A percentile compares a stretch with the other conserved stretches of the same genome.
Conservation (phyloP, 2,888 invertebrate genomes). For the Conistra vaccinii region DNA sequence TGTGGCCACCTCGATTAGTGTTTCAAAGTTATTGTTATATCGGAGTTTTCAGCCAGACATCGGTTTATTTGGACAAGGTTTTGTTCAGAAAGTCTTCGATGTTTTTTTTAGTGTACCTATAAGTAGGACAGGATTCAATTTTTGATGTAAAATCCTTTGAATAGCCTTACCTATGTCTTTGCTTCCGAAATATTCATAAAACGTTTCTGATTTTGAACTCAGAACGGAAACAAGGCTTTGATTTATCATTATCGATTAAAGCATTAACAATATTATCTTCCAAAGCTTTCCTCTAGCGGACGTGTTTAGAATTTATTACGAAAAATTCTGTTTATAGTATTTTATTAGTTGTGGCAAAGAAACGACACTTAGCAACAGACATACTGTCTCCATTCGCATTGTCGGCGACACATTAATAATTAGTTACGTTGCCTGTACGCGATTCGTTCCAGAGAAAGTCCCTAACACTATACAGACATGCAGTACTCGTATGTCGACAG, state of each 20-base stretch:
- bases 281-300: constrained; percentile 37
- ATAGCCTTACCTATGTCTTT: not conserved
- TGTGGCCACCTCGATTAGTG: constrained; percentile 35
- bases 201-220: constrained; percentile 14
- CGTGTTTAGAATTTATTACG: constrained; percentile 56
- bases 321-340: constrained; percentile 39
- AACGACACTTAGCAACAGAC: constrained; percentile 60
- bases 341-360: constrained; percentile 57
- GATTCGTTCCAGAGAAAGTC: constrained; percentile 86
- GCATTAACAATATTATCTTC: constrained; percentile 40
- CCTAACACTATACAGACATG: constrained; percentile 58
- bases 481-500: constrained; percentile 62
- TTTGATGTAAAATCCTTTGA: not conserved
- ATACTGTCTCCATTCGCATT: constrained; percentile 69
- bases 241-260: constrained; percentile 48
- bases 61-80: not conserved
- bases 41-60: not conserved
- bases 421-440: constrained; percentile 80
- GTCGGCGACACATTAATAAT: constrained; percentile 80
- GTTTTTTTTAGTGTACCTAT: not conserved
- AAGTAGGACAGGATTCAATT: too few relatives aligned
- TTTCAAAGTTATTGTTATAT: constrained; percentile 3
- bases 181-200: not conserved
- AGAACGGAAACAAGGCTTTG: constrained; percentile 14
- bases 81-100: not conserved